phyloP scores from a whole-genome alignment of 2,888 invertebrate genomes.

The Andrena camellia region DNA sequence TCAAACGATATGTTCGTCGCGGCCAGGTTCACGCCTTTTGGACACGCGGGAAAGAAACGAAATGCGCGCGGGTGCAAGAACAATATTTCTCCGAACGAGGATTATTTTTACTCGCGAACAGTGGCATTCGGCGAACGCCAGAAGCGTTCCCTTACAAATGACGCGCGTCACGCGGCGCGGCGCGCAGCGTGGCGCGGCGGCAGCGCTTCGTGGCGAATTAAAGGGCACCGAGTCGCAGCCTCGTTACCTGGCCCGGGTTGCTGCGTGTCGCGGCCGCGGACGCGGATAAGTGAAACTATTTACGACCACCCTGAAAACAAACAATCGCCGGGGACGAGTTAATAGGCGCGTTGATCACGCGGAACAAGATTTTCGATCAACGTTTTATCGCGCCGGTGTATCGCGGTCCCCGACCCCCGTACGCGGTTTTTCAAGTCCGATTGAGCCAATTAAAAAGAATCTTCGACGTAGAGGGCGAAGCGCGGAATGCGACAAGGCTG shows the following conservation, averaged over 20 bases:
- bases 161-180: slow-evolving; percentile 23
- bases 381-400: slow-evolving; percentile 47
- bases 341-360: slow-evolving; percentile 62
- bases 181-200: slow-evolving; percentile 15
- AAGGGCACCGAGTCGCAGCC: slow-evolving; percentile 35
- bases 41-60: not conserved
- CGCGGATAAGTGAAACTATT: slow-evolving; percentile 55
- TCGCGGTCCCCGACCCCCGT: slow-evolving; percentile 21
- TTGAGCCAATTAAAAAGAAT: slow-evolving; percentile 58
- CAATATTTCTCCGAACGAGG: not conserved
- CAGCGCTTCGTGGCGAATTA: slow-evolving; percentile 39
- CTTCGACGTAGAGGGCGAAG: slow-evolving; percentile 32
- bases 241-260: slow-evolving; percentile 38
- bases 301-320: slow-evolving; percentile 56
- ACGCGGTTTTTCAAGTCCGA: slow-evolving; percentile 33
- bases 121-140: not conserved
- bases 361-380: slow-evolving; percentile 62
- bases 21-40: not conserved
- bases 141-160: slow-evolving; percentile 41
- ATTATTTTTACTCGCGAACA: slow-evolving; percentile 3
- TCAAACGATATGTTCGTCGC: not conserved
- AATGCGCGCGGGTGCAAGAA: not conserved
- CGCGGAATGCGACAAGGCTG: slow-evolving; percentile 37
- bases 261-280: slow-evolving; percentile 19
- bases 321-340: slow-evolving; percentile 52